Percentiles rank a stretch among this genome's conserved stretches.
Evolutionary conservation across 2,797 vertebrate species (phyloP).

Genomic region (Corythornis leucogaster): DNA sequence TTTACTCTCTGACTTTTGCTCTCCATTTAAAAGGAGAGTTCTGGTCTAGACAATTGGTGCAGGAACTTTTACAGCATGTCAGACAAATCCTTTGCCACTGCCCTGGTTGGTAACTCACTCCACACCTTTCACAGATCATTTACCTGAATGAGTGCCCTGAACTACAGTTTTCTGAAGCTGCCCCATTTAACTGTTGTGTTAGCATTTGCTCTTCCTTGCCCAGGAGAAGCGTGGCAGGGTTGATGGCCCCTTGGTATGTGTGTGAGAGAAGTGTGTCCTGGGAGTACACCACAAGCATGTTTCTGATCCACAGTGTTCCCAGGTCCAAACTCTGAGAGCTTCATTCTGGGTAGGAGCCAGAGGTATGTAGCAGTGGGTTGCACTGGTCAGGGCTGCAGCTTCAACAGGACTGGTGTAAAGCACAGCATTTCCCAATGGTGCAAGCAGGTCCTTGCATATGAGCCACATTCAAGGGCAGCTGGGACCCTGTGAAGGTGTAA

Average conservation of each 20-base stretch:
- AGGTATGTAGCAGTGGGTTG: rapidly evolving
- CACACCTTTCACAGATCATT: not conserved
- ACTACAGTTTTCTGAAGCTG: not conserved
- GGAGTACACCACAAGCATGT: rapidly evolving
- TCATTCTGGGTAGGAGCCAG: not conserved
- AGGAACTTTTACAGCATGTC: not conserved
- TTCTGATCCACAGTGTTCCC: not conserved
- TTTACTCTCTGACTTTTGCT: not conserved
- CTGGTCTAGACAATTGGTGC: not conserved
- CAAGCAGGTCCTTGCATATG: not conserved
- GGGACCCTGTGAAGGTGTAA: not conserved
- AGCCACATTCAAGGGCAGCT: not conserved
- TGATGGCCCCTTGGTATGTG: not conserved
- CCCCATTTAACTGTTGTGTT: not conserved
- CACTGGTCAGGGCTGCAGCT: not conserved
- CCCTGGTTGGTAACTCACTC: not conserved
- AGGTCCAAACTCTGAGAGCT: not conserved
- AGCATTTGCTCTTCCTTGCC: not conserved
- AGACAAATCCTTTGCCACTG: not conserved
- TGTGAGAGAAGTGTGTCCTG: not conserved
- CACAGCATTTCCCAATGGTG: not conserved
- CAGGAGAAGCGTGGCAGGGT: not conserved
- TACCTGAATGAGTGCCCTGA: not conserved
- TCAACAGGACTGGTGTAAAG: not conserved
- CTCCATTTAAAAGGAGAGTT: not conserved